Evolutionary conservation across 2,113 vertebrate genomes (phyloP).

Genomic region (Centropus unirufus): DNA sequence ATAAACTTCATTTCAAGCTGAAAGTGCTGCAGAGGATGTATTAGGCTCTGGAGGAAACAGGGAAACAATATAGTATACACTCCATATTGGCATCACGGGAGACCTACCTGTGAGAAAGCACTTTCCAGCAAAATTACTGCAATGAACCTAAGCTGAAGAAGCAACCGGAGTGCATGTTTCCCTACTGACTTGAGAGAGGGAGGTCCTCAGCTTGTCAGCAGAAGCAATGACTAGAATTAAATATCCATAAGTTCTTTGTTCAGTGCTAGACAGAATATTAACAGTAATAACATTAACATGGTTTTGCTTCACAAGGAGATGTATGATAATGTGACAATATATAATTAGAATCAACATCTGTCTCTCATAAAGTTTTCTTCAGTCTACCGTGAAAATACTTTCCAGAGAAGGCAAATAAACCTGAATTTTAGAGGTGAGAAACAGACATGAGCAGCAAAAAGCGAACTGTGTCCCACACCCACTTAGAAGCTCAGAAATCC

Average conservation of each 20-base stretch:
- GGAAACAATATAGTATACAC: constrained; percentile 26
- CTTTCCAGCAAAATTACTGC: constrained; percentile 40
- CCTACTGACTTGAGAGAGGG: neutral
- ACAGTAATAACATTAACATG: neutral
- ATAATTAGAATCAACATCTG: neutral
- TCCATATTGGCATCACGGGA: constrained; percentile 12
- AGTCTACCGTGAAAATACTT: neutral
- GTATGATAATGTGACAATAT: neutral
- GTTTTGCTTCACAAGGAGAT: neutral
- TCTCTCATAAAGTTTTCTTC: neutral
- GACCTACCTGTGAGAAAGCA: constrained; percentile 25
- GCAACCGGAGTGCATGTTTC: neutral
- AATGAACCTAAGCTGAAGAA: constrained; percentile 39
- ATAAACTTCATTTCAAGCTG: constrained; percentile 40
- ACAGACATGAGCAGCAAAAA: neutral
- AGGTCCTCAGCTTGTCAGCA: neutral
- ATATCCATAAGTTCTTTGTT: neutral
- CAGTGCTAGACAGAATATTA: neutral
- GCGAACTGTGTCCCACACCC: neutral
- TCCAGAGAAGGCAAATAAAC: neutral
- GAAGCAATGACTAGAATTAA: neutral
- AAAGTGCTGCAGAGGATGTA: constrained; percentile 39
- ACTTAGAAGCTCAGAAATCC: neutral
- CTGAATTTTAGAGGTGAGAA: neutral
- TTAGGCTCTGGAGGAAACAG: constrained; percentile 42